Percentiles rank a stretch among this genome's conserved stretches.
These are phyloP conservation scores for Hirtodrosophila trivittata DNA, from an alignment of 2,888 invertebrate genomes.

Conservation along the genomic window DNA sequence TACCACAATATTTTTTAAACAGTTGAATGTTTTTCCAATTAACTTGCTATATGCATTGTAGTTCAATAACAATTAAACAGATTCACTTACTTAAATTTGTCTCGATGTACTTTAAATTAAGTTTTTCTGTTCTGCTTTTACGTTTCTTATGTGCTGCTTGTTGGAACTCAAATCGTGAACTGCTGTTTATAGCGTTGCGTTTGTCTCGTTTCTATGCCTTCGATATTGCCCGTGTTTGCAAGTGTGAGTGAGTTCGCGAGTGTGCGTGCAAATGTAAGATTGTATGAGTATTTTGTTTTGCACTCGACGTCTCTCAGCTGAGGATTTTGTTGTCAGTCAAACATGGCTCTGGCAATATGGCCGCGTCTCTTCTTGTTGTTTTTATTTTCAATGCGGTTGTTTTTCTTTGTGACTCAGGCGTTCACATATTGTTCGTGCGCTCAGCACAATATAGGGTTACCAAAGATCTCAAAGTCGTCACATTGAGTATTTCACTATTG, in stretches of 20 bases:
- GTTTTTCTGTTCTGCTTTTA: conserved; percentile 39
- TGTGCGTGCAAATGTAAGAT: conserved; percentile 19
- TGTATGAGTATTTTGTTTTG: conserved; percentile 63
- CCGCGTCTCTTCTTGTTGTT: conserved; percentile 57
- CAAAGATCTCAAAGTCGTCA: conserved; percentile 23
- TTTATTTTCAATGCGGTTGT: conserved; percentile 40
- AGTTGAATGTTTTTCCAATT: conserved; percentile 9
- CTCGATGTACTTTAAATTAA: conserved; percentile 30
- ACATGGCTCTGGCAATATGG: conserved; percentile 78
- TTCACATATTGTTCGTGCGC: conserved; percentile 26
- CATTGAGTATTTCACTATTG: not conserved
- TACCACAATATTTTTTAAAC: not conserved
- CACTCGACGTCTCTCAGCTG: conserved; percentile 62
- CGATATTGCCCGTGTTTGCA: conserved; percentile 50
- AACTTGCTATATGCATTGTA: conserved; percentile 2
- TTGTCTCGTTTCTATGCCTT: conserved; percentile 75
- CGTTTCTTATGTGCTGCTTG: conserved; percentile 61
- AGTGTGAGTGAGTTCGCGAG: conserved; percentile 36
- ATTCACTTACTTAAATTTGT: conserved; percentile 51
- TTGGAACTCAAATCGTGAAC: conserved; percentile 70
- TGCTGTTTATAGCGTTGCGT: conserved; percentile 79
- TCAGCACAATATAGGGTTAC: conserved; percentile 51
- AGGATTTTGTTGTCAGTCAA: conserved; percentile 66
- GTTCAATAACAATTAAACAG: conserved; percentile 37
- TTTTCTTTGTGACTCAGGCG: conserved; percentile 60